Evolutionary conservation across 1,140 invertebrate species (phyloP).

Genomic region (Leguminivora glycinivorella): DNA sequence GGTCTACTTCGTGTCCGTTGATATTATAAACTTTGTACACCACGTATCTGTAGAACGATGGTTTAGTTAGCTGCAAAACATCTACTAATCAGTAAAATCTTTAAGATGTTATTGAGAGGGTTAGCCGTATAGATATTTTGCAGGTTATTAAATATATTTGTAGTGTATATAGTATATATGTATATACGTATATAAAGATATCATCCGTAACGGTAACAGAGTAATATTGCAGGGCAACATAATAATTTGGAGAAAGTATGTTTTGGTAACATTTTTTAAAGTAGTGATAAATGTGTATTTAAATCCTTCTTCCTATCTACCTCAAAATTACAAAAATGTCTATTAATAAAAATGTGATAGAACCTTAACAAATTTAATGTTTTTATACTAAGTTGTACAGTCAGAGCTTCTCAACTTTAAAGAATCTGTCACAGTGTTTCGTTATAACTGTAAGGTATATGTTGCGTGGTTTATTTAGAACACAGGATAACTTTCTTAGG

Average conservation of each 20-base stretch:
- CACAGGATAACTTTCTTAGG: neutral
- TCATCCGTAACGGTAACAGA: neutral
- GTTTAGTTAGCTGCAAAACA: neutral
- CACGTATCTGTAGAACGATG: neutral
- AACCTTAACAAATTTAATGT: neutral
- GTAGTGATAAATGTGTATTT: neutral
- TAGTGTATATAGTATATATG: slow-evolving; percentile 2
- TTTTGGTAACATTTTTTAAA: neutral
- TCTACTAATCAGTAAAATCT: neutral
- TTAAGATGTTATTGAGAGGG: neutral
- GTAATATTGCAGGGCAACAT: neutral
- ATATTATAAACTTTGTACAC: neutral
- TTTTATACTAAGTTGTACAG: slow-evolving; percentile 7
- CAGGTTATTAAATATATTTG: neutral
- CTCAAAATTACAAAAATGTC: neutral
- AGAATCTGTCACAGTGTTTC: too few species aligned
- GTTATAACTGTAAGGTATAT: too few species aligned
- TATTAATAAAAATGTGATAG: neutral
- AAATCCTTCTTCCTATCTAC: neutral
- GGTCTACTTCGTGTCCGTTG: neutral
- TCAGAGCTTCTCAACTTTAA: too few species aligned
- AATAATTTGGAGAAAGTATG: neutral
- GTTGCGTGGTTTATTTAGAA: neutral
- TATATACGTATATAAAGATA: neutral
- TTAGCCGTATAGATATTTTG: neutral